Percentiles rank a stretch among this genome's conserved stretches.
Conservation (phyloP, 1,140 invertebrate species). For the Drosophila lini region DNA sequence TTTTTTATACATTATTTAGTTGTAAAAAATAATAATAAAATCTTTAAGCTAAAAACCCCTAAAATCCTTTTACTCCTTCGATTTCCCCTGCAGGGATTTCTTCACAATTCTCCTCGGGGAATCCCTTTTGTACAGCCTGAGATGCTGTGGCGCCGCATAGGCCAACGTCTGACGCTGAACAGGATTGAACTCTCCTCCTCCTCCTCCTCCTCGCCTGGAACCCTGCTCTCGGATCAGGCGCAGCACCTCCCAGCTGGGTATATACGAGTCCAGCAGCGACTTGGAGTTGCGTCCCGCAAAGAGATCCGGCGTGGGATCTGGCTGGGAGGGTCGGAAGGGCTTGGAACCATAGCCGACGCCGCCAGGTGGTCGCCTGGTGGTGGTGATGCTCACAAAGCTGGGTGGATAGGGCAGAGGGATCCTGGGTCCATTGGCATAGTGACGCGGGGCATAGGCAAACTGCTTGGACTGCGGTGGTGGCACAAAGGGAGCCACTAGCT, state of each 20-base stretch:
- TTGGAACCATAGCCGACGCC: not conserved
- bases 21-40: conserved; percentile 13
- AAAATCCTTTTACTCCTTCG: not conserved
- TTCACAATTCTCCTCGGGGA: conserved; percentile 49
- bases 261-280: conserved; percentile 76
- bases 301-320: conserved; percentile 66
- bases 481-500: not conserved
- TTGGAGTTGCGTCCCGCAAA: conserved; percentile 68
- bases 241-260: conserved; percentile 78
- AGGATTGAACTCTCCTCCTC: conserved; percentile 1
- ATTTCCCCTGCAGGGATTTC: conserved; percentile 33
- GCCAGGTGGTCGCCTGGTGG: conserved; percentile 50
- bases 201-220: not conserved
- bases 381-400: conserved; percentile 76
- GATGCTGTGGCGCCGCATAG: conserved; percentile 51
- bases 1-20: not conserved
- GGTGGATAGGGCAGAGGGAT: conserved; percentile 76
- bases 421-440: conserved; percentile 51
- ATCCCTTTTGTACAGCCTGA: conserved; percentile 61
- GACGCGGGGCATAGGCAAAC: conserved; percentile 57
- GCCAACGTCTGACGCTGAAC: conserved; percentile 61
- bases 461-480: conserved; percentile 67
- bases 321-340: conserved; percentile 63
- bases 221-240: conserved; percentile 55
- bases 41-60: not conserved